Evolutionary conservation across 2,888 invertebrate species (phyloP).

Genomic region (Macrophya annulata): DNA sequence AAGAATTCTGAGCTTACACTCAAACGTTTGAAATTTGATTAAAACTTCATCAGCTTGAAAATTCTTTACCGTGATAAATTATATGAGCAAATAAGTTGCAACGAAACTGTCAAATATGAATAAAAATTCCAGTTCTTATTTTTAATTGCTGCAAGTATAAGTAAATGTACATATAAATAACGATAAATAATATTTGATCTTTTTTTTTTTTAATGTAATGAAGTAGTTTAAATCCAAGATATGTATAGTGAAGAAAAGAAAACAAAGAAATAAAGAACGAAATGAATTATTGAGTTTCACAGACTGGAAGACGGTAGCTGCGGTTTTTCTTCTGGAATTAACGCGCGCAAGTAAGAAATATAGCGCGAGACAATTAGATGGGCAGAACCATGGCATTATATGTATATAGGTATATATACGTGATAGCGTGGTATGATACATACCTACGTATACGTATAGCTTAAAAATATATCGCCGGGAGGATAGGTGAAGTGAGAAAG

Average conservation of each 20-base stretch:
- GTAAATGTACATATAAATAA: too few species aligned
- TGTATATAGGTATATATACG: too few species aligned
- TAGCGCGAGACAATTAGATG: slow-evolving; percentile 38
- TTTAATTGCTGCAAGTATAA: too few species aligned
- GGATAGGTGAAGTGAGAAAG: slow-evolving; percentile 36
- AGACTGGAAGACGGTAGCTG: slow-evolving; percentile 25
- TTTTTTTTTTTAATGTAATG: background rate
- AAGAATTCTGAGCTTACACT: too few species aligned
- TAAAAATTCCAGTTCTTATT: too few species aligned
- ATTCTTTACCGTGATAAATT: too few species aligned
- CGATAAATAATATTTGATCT: too few species aligned
- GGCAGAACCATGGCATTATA: slow-evolving; percentile 28
- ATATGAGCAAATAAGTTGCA: too few species aligned
- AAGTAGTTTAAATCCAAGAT: background rate
- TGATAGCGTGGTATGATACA: too few species aligned
- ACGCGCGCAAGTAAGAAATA: slow-evolving; percentile 45
- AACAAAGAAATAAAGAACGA: background rate
- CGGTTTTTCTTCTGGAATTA: slow-evolving; percentile 34
- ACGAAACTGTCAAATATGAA: too few species aligned
- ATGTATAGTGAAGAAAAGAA: background rate
- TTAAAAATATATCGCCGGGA: slow-evolving; percentile 32
- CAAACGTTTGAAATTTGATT: too few species aligned
- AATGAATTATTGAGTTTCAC: background rate
- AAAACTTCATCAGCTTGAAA: too few species aligned
- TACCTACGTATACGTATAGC: background rate